These are phyloP conservation scores for Sphecodes monilicornis DNA, from an alignment of 2,888 invertebrate species.

Conservation along the genomic window DNA sequence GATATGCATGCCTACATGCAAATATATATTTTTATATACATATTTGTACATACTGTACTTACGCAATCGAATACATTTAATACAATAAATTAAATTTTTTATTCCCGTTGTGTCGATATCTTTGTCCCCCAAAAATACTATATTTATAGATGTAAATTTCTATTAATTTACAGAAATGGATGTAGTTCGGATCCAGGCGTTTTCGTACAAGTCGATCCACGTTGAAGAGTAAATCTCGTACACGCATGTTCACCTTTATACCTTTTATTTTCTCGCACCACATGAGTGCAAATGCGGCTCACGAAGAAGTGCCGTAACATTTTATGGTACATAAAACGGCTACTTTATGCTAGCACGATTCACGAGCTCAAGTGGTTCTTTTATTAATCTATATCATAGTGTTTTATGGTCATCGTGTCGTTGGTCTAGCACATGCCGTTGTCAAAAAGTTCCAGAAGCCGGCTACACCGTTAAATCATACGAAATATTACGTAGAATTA, in stretches of 20 bases:
- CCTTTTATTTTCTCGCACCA: slow-evolving; percentile 17
- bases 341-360: slow-evolving; percentile 71
- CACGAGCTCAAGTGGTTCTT: slow-evolving; percentile 59
- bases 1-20: neutral
- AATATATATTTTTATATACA: neutral
- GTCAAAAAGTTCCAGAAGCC: slow-evolving; percentile 37
- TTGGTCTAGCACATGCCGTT: slow-evolving; percentile 34
- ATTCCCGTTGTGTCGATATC: neutral
- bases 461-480: slow-evolving; percentile 30
- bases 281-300: slow-evolving; percentile 33
- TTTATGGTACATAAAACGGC: slow-evolving; percentile 77
- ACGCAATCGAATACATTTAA: neutral
- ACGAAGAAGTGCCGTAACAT: slow-evolving; percentile 62
- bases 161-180: neutral
- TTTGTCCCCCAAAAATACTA: neutral
- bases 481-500: slow-evolving; percentile 30
- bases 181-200: neutral
- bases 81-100: neutral
- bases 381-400: slow-evolving; percentile 76
- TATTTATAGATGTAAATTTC: neutral
- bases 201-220: slow-evolving; percentile 7
- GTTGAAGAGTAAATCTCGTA: neutral
- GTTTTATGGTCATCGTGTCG: slow-evolving; percentile 74
- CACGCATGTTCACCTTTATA: neutral
- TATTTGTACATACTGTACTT: neutral